Evolutionary conservation across 2,113 vertebrate species (phyloP).

Genomic region (Corvus moneduloides): DNA sequence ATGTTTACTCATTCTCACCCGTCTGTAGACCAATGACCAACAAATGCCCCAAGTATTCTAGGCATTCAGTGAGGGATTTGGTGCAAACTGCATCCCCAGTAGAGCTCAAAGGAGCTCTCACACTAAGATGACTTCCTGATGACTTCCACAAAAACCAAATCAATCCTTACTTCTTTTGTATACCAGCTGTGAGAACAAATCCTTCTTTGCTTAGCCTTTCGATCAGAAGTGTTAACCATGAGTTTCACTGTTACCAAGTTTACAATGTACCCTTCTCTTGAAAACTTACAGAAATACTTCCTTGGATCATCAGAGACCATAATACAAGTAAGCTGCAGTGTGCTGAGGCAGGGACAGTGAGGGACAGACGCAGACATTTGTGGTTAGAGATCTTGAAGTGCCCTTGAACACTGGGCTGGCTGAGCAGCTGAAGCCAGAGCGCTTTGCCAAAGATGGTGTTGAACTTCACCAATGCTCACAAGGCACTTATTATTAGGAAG

Average conservation of each 20-base stretch:
- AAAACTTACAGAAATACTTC: background rate
- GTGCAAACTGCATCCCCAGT: background rate
- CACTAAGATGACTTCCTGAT: background rate
- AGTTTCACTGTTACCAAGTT: background rate
- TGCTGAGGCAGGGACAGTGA: background rate
- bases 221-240: background rate
- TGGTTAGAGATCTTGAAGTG: background rate
- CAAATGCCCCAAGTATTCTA: background rate
- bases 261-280: background rate
- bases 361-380: background rate
- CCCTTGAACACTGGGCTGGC: background rate
- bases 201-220: background rate
- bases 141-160: background rate
- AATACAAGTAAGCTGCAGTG: background rate
- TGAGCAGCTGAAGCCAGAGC: accelerated
- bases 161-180: background rate
- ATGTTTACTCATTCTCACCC: slow-evolving; percentile 20
- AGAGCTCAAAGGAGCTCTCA: background rate
- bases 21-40: background rate
- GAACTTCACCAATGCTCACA: background rate
- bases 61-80: background rate
- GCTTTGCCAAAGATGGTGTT: background rate
- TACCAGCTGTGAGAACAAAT: background rate
- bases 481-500: background rate
- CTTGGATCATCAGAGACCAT: background rate